A percentile compares a stretch with the other conserved stretches of the same genome.
Evolutionary conservation across 2,888 invertebrate genomes (phyloP).

Genomic region (Amphipoea oculea): DNA sequence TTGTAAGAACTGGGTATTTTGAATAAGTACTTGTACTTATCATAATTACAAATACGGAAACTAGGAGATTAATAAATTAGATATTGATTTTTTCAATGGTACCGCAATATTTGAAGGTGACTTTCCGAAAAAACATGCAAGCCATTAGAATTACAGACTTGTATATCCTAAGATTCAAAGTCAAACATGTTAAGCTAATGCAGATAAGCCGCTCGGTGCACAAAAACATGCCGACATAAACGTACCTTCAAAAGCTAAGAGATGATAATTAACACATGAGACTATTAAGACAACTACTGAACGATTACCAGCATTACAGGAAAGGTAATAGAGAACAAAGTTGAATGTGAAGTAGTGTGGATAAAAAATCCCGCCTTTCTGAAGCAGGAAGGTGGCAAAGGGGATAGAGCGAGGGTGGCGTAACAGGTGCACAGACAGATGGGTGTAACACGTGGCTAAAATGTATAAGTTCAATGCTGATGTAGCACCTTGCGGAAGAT

Average conservation of each 20-base stretch:
- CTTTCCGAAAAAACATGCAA: conserved; percentile 16
- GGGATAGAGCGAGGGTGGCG: conserved; percentile 52
- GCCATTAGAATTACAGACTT: conserved; percentile 1
- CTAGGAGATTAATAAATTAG: conserved; percentile 7
- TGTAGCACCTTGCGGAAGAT: conserved; percentile 46
- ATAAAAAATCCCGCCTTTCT: conserved; percentile 30
- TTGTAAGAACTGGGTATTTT: conserved; percentile 62
- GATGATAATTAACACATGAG: conserved; percentile 39
- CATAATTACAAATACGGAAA: conserved; percentile 29
- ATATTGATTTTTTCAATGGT: conserved; percentile 17
- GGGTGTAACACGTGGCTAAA: conserved; percentile 71
- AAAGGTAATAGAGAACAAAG: conserved; percentile 33
- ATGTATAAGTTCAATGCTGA: conserved; percentile 1
- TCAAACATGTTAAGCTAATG: conserved; percentile 44
- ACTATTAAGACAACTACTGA: conserved; percentile 16
- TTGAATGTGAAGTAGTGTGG: conserved; percentile 17
- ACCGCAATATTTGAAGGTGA: conserved; percentile 15
- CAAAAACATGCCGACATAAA: conserved; percentile 40
- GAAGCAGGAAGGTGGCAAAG: conserved; percentile 44
- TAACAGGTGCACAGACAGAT: conserved; percentile 74
- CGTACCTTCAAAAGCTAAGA: conserved; percentile 16
- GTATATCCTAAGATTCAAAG: conserved; percentile 25
- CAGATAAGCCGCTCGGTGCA: conserved; percentile 36
- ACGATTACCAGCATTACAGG: conserved; percentile 40
- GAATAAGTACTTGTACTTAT: conserved; percentile 23